phyloP scores from a whole-genome alignment of 2,888 invertebrate genomes.

The Venustoraphidia nigricollis region DNA sequence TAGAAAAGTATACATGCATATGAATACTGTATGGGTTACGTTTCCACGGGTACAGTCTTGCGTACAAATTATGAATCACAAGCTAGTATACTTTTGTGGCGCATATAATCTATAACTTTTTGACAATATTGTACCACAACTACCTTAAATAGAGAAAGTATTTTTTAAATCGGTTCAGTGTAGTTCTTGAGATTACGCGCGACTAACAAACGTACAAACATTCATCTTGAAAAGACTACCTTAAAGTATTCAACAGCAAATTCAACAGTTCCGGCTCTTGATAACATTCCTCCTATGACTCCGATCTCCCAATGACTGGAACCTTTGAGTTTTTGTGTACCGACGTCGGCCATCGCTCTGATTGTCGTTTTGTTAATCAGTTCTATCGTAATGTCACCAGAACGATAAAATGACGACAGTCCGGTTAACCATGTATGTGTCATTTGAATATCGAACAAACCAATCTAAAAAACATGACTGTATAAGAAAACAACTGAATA shows the following conservation, averaged over 20 bases:
- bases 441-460: slow-evolving; percentile 52
- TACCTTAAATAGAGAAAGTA: too few relatives aligned
- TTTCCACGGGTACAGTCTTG: too few relatives aligned
- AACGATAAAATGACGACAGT: slow-evolving; percentile 64
- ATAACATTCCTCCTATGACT: slow-evolving; percentile 47
- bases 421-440: slow-evolving; percentile 66
- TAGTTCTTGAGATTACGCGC: too few relatives aligned
- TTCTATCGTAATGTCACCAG: slow-evolving; percentile 58
- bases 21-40: too few relatives aligned
- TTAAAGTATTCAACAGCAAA: slow-evolving; percentile 69
- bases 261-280: slow-evolving; percentile 53
- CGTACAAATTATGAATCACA: too few relatives aligned
- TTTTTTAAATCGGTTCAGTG: too few relatives aligned
- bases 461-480: slow-evolving; percentile 21
- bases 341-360: slow-evolving; percentile 52
- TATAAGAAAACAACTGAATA: too few relatives aligned
- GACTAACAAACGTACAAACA: neutral
- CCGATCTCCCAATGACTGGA: slow-evolving; percentile 65
- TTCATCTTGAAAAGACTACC: slow-evolving; percentile 17
- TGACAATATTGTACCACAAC: too few relatives aligned
- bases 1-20: too few relatives aligned
- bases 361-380: slow-evolving; percentile 53
- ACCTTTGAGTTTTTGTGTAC: slow-evolving; percentile 65
- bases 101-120: too few relatives aligned
- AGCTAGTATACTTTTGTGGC: too few relatives aligned